Percentiles rank a stretch among this genome's conserved stretches.
Evolutionary conservation across 2,888 invertebrate genomes (phyloP).

Genomic region (Trachelus stipa): DNA sequence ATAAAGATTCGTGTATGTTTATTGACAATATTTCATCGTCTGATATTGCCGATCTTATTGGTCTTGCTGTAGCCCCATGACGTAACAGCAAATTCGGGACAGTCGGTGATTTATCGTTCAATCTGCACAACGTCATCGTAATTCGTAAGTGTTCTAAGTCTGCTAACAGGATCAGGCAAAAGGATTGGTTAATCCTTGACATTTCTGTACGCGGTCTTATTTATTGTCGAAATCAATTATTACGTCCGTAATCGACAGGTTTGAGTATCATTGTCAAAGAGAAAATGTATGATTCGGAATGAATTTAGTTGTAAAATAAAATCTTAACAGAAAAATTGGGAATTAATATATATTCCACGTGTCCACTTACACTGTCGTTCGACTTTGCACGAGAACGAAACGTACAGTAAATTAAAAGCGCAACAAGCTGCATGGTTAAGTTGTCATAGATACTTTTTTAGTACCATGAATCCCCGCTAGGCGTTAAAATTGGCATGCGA

Average conservation of each 20-base stretch:
- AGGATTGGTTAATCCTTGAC: slow-evolving; percentile 1
- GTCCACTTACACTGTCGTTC: background rate
- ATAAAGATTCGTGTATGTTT: background rate
- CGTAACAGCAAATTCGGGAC: background rate
- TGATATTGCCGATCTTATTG: background rate
- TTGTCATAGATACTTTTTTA: background rate
- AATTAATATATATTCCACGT: background rate
- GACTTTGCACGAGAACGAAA: background rate
- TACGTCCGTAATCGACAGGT: background rate
- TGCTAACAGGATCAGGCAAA: background rate
- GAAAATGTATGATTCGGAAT: background rate
- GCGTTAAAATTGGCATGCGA: background rate
- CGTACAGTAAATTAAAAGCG: background rate
- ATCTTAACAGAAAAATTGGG: background rate
- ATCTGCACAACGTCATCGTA: background rate
- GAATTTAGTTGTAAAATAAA: background rate
- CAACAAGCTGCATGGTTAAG: too few species aligned
- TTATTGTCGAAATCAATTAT: background rate
- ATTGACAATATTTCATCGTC: background rate
- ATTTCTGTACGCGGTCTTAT: background rate
- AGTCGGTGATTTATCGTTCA: background rate
- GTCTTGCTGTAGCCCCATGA: background rate
- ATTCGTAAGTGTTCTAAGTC: background rate
- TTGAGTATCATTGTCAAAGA: background rate
- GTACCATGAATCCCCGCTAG: background rate